These are phyloP conservation scores for Drosophila siamana DNA, from an alignment of 2,888 invertebrate genomes.

Conservation along the genomic window DNA sequence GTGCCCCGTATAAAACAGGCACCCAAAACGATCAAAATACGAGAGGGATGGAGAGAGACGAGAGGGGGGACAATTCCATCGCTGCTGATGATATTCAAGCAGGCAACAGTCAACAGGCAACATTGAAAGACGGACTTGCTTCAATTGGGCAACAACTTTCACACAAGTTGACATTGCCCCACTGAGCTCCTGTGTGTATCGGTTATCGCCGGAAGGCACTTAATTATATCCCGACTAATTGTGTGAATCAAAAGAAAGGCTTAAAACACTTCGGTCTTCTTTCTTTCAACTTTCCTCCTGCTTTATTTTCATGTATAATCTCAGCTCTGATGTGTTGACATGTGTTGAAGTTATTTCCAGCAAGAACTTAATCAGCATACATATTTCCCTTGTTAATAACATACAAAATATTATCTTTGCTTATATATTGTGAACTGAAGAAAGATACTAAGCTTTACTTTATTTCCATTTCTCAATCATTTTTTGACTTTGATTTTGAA, in stretches of 20 bases:
- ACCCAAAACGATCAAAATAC: not conserved
- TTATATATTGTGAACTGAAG: too few species aligned
- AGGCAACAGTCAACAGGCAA: conserved; percentile 6
- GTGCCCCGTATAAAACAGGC: conserved; percentile 35
- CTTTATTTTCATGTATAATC: not conserved
- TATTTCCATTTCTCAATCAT: too few species aligned
- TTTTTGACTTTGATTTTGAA: too few species aligned
- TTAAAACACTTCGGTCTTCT: conserved; percentile 10
- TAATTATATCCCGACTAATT: conserved; percentile 35
- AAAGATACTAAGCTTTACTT: too few species aligned
- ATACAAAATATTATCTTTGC: too few species aligned
- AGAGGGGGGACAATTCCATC: conserved; percentile 5
- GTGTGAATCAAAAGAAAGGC: conserved; percentile 25
- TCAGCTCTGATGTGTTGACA: conserved; percentile 1
- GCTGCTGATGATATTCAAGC: conserved; percentile 20
- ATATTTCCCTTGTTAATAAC: not conserved
- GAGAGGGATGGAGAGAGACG: too few species aligned
- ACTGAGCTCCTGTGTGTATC: conserved; percentile 19
- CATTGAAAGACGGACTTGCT: conserved; percentile 2
- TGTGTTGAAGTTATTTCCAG: not conserved
- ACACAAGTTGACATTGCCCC: conserved; percentile 42
- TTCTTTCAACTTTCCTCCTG: not conserved
- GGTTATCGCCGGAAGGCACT: conserved; percentile 43
- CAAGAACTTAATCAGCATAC: not conserved
- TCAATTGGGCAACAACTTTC: conserved; percentile 47